Percentiles rank a stretch among this genome's conserved stretches.
phyloP scores from a whole-genome alignment of 2,797 vertebrate genomes.

The Moxostoma hubbsi region DNA sequence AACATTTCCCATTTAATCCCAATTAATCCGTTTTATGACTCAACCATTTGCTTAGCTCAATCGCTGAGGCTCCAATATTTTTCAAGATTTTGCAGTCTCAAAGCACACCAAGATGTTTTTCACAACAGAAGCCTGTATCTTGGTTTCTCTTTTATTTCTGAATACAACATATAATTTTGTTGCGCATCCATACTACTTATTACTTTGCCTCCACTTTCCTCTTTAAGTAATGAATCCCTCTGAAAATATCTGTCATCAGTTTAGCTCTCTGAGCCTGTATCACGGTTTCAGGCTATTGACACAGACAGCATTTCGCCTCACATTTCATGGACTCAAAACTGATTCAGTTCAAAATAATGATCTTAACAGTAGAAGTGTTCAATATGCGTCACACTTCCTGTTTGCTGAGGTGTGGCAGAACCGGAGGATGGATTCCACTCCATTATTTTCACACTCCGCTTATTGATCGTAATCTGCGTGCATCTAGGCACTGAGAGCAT shows the following conservation, averaged over 20 bases:
- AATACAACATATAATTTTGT: slow-evolving; percentile 16
- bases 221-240: slow-evolving; percentile 15
- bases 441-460: neutral
- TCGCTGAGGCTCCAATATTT: neutral
- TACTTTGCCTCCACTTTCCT: neutral
- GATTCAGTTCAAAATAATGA: slow-evolving; percentile 69
- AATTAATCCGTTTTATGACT: slow-evolving; percentile 11
- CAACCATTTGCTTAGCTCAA: neutral
- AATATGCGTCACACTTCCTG: slow-evolving; percentile 38
- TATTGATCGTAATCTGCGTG: slow-evolving; percentile 24
- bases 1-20: slow-evolving; percentile 17
- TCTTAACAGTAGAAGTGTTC: slow-evolving; percentile 60
- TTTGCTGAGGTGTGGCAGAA: slow-evolving; percentile 20
- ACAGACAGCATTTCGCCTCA: slow-evolving; percentile 67
- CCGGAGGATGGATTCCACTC: slow-evolving; percentile 14
- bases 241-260: slow-evolving; percentile 28
- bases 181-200: neutral
- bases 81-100: slow-evolving; percentile 17
- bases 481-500: neutral
- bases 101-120: neutral
- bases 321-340: slow-evolving; percentile 66
- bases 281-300: slow-evolving; percentile 56
- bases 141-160: neutral
- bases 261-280: slow-evolving; percentile 55
- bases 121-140: too few species aligned